Evolutionary conservation across 2,797 vertebrate genomes (phyloP), one percentile per base, ranked within the genome.

Genomic region (Molossus alvarezi): DNA sequence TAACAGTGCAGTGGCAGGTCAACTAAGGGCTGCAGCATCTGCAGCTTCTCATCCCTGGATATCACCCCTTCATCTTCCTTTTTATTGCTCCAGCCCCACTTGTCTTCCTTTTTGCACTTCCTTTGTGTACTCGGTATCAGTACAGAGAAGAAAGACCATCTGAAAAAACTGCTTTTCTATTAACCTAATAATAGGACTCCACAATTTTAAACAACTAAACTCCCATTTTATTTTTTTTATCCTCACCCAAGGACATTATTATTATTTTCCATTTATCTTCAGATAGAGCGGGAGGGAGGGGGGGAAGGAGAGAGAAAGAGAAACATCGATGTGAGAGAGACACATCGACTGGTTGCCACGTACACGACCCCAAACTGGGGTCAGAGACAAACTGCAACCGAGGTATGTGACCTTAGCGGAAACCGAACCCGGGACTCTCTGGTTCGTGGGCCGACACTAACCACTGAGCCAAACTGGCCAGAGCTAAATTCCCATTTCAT

Each of bases 181-280:
- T 85, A 55, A 73, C 4, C 23, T 91, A 53, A 71, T 62, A 90
- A 65, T 2, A 20, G 55, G 60, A 33, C 21, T 6, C 45, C 48
- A 72, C n/a, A 82, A 53, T 94, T 86, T 80, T 82, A 81, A 92
- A 76, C n/a, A 91, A 64, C 20, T 18, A 27, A 94, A 81, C 62
- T 82, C 18, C 55, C 80, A 45, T 45, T 45, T 45, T 45, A 45
- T 45, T 45, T 45, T 45, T 45, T 45, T 45, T 45, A 45, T 45
- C 41, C 41, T 45, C 41, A 45, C 6, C 41, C 41, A 6, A 45
- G 41, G 41, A 45, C 41, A 45, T 45, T 45, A 45, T 45, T 45
- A 45, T 45, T 45, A 45, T 45, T 45, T 45, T 45, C 5, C 41
- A 45, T 6, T 45, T 45, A 45, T 45, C 41, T 45, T 45, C 41